A percentile compares a stretch with the other conserved stretches of the same genome.
Evolutionary conservation across 2,888 invertebrate species (phyloP).

Genomic region (Odontothrips loti): DNA sequence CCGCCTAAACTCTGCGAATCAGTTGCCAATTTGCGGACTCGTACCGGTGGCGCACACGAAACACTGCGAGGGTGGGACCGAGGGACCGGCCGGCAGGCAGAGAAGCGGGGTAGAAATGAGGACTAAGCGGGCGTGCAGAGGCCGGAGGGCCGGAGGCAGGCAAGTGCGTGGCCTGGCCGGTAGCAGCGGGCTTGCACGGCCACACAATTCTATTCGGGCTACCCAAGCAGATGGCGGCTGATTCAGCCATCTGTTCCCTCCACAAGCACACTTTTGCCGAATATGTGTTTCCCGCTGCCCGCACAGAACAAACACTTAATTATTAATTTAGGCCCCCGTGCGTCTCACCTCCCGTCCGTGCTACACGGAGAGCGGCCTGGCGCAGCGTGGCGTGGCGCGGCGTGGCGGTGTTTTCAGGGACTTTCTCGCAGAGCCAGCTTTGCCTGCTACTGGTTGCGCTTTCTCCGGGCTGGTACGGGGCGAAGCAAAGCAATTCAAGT

Average conservation of each 20-base stretch:
- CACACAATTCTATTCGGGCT: too few relatives aligned
- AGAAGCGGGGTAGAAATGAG: too few relatives aligned
- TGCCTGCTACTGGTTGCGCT: slow-evolving; percentile 5
- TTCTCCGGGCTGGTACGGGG: background rate
- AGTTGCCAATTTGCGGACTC: background rate
- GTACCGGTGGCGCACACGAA: background rate
- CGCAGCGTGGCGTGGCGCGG: background rate
- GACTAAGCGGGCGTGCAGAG: too few relatives aligned
- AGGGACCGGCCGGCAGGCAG: too few relatives aligned
- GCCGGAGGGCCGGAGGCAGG: too few relatives aligned
- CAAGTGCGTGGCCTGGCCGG: too few relatives aligned
- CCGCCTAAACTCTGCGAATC: background rate
- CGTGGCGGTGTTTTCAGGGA: slow-evolving; percentile 1
- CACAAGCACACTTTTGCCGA: too few relatives aligned
- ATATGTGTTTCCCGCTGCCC: too few relatives aligned
- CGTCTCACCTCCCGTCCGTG: background rate
- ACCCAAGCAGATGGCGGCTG: too few relatives aligned
- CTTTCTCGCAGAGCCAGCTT: background rate
- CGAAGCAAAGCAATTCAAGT: background rate
- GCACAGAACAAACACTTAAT: background rate
- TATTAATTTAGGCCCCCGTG: background rate
- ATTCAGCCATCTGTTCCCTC: too few relatives aligned
- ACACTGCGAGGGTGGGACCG: too few relatives aligned
- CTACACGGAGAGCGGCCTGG: background rate
- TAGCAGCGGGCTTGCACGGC: too few relatives aligned